These are phyloP conservation scores for Hydropsyche betteni DNA, from an alignment of 2,888 invertebrate genomes.

Conservation along the genomic window DNA sequence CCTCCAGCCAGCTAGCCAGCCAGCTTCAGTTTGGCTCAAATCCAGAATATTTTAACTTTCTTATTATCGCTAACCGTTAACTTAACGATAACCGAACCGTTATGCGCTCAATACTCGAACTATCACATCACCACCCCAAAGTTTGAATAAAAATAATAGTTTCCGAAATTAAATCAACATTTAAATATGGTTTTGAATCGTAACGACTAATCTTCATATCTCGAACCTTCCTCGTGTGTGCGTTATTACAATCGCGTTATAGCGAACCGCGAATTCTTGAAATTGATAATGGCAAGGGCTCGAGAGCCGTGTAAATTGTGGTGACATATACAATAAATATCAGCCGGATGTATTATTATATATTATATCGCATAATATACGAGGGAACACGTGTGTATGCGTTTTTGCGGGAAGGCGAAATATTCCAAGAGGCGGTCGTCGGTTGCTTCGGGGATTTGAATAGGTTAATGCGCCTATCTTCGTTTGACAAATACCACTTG, in stretches of 20 bases:
- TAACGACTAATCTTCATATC: too few species aligned
- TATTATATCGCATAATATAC: conserved; percentile 1
- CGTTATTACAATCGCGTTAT: too few species aligned
- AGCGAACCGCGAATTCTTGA: not conserved
- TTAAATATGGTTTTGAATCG: too few species aligned
- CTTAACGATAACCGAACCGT: conserved; percentile 41
- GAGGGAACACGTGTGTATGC: conserved; percentile 6
- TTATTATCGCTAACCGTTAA: conserved; percentile 47
- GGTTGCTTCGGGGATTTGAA: conserved; percentile 39
- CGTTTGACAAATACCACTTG: conserved; percentile 51
- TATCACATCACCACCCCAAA: not conserved
- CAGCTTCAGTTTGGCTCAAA: conserved; percentile 33
- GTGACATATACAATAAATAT: not conserved
- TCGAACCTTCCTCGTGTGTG: too few species aligned
- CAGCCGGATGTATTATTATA: too few species aligned
- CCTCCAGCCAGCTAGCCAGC: conserved; percentile 21
- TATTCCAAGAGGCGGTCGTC: conserved; percentile 19
- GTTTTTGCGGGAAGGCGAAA: conserved; percentile 31
- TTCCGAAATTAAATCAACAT: too few species aligned
- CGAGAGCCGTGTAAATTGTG: conserved; percentile 17
- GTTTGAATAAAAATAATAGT: too few species aligned
- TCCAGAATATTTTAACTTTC: conserved; percentile 46
- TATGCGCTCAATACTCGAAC: conserved; percentile 39
- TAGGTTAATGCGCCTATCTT: conserved; percentile 51
- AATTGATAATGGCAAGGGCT: conserved; percentile 12